Conservation (phyloP, 2,113 vertebrate genomes). For the Cynoglossus semilaevis region DNA sequence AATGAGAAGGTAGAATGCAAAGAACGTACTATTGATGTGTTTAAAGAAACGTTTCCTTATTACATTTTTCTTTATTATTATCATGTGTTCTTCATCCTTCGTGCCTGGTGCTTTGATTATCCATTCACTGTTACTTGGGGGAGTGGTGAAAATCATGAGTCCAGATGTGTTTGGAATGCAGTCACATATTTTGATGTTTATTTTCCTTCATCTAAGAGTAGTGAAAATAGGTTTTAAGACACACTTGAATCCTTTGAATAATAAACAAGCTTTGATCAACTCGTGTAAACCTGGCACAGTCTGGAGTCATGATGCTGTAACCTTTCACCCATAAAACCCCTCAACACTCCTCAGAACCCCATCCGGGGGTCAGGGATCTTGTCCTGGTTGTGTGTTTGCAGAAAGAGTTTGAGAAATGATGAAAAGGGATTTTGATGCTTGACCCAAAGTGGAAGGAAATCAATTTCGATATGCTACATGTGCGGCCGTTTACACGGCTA, state of each 20-base stretch:
- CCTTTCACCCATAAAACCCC: conserved; percentile 43
- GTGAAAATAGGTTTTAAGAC: conserved; percentile 8
- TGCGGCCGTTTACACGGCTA: conserved; percentile 36
- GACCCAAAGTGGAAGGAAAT: conserved; percentile 34
- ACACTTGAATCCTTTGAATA: conserved; percentile 23
- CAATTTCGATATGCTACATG: conserved; percentile 37
- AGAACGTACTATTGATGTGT: background rate
- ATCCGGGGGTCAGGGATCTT: conserved; percentile 2
- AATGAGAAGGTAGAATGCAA: background rate
- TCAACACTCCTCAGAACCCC: conserved; percentile 10
- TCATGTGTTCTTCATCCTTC: conserved; percentile 39
- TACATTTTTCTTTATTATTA: background rate
- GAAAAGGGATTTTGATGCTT: conserved; percentile 35
- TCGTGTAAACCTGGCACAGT: conserved; percentile 24
- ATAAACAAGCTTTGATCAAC: conserved; percentile 13
- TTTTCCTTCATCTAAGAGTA: conserved; percentile 23
- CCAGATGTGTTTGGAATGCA: conserved; percentile 61
- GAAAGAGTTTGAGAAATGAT: conserved; percentile 12
- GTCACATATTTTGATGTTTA: background rate
- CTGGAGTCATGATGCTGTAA: conserved; percentile 39
- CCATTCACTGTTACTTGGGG: conserved; percentile 24
- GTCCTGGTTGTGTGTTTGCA: too few relatives aligned
- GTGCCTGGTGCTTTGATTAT: conserved; percentile 10
- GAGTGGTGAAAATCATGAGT: conserved; percentile 51
- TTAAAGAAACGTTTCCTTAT: too few relatives aligned